These are phyloP conservation scores for Mactra quadrangularis DNA, from an alignment of 1,140 invertebrate species.

Conservation along the genomic window DNA sequence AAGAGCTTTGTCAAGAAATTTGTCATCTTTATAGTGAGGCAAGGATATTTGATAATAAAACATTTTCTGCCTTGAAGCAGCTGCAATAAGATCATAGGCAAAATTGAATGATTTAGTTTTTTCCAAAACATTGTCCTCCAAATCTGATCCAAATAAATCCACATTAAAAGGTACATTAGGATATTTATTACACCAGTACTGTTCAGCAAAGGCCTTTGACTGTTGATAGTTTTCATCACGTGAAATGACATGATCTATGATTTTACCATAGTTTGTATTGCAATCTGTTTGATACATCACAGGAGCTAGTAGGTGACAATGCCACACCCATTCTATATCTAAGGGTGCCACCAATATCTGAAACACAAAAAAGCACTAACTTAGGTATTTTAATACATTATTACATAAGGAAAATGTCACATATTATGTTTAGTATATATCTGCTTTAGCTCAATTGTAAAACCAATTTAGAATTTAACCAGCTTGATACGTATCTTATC, in stretches of 20 bases:
- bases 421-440: no score
- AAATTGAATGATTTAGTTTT: slow-evolving; percentile 34
- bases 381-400: no score
- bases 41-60: slow-evolving; percentile 84
- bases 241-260: slow-evolving; percentile 80
- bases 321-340: slow-evolving; percentile 85
- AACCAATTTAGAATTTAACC: no score
- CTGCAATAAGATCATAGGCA: slow-evolving; percentile 80
- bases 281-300: slow-evolving; percentile 82
- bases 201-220: slow-evolving; percentile 32
- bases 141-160: not conserved
- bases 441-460: no score
- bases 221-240: slow-evolving; percentile 30
- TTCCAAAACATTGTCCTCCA: not conserved
- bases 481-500: no score
- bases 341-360: slow-evolving; percentile 79
- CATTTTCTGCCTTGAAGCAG: slow-evolving; percentile 80
- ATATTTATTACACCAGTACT: slow-evolving; percentile 65
- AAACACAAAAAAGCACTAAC: slow-evolving; percentile 2
- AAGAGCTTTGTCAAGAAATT: slow-evolving; percentile 82
- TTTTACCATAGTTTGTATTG: slow-evolving; percentile 71
- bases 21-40: slow-evolving; percentile 82
- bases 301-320: slow-evolving; percentile 83
- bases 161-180: slow-evolving; percentile 64
- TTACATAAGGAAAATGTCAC: no score